Base-by-base conservation (phyloP, 2,113 vertebrate species). In the Eudyptes chrysolophus region DNA sequence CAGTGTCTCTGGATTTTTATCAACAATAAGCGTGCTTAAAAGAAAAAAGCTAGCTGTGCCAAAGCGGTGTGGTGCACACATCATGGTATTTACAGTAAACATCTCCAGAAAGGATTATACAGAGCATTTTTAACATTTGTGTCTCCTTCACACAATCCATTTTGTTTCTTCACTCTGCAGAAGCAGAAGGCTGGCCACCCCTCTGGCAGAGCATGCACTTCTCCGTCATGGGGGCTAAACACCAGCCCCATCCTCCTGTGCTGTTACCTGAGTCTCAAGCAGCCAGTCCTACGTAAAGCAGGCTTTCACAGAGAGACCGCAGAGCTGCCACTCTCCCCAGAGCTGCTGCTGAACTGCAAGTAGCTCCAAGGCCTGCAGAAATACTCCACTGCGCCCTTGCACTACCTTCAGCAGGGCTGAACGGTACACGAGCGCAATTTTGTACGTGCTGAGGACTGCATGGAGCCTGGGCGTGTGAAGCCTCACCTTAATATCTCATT, bases 1-100 rank as follows among this genome's bases (percentile, higher is more conserved):
- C 88, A 94, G 24, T 52, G 62, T 76, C 54, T 85, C 54, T 86
- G 89, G 36, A 87, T 77, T 96, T 95, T 90, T 92, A 84, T 84
- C 68, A 62, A 71, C 22, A 60, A 38, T 58, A 71, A 48, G 22
- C 4, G 0, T 77, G 49, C 40, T 77, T 61, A 13, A 27, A 66
- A 86, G 48, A 46, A 44, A 27, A 27, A 34, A 87, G 15, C 10
- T 30, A 55, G 9, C 13, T 46, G 3, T 88, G 71, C 49, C 62
- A 94, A 65, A 92, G 13, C 2, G 0, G 19, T 74, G 51, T 52
- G 46, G 30, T 84, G 32, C 27, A 24, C 54, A 89, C 66, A 49
- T 40, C 49, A 22, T 5, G 5, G 32, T 76, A 51, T 75, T 95
- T 79, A 64, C 65, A 72, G 78, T 48, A 76, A 65, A 64, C 26